phyloP scores from a whole-genome alignment of 2,888 invertebrate genomes.

The Leptothorax acervorum region DNA sequence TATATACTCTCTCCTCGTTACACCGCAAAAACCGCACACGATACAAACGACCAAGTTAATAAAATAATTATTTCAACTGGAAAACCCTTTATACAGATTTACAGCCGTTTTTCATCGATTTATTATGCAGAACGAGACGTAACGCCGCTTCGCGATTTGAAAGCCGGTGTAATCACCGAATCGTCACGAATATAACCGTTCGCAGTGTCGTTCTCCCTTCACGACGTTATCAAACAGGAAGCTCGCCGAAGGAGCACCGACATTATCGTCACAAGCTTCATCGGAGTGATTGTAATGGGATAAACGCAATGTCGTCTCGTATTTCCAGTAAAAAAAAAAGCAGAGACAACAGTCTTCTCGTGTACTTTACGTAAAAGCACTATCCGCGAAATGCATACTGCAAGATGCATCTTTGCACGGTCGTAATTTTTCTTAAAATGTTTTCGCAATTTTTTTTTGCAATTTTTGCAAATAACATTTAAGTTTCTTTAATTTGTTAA shows the following conservation, averaged over 20 bases:
- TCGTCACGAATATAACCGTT: constrained; percentile 13
- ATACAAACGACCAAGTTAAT: constrained; percentile 46
- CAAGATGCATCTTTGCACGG: not conserved
- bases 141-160: constrained; percentile 24
- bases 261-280: constrained; percentile 25
- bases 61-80: constrained; percentile 53
- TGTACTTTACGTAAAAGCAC: not conserved
- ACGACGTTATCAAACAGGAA: constrained; percentile 40
- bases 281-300: constrained; percentile 23
- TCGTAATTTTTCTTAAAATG: constrained; percentile 9
- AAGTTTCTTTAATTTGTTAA: not conserved
- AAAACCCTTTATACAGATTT: constrained; percentile 48
- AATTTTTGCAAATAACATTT: not conserved
- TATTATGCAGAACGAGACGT: constrained; percentile 35
- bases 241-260: constrained; percentile 33
- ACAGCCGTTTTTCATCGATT: constrained; percentile 40
- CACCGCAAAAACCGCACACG: constrained; percentile 45
- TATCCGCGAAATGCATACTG: not conserved
- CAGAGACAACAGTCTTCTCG: not conserved
- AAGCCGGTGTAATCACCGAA: constrained; percentile 13
- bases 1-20: constrained; percentile 29
- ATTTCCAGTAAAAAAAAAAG: not conserved
- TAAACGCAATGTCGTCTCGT: not conserved
- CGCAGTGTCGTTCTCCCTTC: constrained; percentile 14
- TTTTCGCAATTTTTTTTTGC: not conserved